Conservation (phyloP, 2,888 invertebrate species). For the Ashinkailepas kermadecensis region DNA sequence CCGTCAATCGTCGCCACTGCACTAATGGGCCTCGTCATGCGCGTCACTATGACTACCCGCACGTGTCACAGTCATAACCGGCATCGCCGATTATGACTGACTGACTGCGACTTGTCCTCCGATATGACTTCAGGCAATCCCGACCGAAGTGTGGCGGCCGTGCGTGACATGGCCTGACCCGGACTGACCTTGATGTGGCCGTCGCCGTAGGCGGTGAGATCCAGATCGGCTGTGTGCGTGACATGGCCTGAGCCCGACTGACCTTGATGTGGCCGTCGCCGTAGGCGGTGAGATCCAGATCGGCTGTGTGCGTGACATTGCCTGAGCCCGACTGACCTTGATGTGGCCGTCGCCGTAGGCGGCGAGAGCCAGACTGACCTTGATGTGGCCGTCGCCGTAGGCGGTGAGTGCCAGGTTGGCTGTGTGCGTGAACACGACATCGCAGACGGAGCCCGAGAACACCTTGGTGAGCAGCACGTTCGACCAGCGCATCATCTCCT, state of each 20-base stretch:
- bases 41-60: too few species aligned
- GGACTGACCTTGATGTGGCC: conserved; percentile 54
- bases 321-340: conserved; percentile 50
- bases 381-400: conserved; percentile 46
- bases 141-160: background rate
- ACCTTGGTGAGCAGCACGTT: conserved; percentile 49
- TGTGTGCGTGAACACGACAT: conserved; percentile 51
- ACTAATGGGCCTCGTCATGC: too few species aligned
- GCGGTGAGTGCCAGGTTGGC: conserved; percentile 47
- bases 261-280: conserved; percentile 48
- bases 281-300: conserved; percentile 47
- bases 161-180: conserved; percentile 40
- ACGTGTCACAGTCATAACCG: too few species aligned
- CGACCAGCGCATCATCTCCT: conserved; percentile 33
- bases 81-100: too few species aligned
- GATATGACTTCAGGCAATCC: too few species aligned
- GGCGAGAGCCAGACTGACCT: conserved; percentile 51
- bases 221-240: conserved; percentile 43
- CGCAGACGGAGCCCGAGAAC: conserved; percentile 50
- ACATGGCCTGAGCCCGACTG: conserved; percentile 52
- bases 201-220: conserved; percentile 46
- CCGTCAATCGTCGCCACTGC: too few species aligned
- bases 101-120: too few species aligned
- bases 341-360: conserved; percentile 48
- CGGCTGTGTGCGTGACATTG: conserved; percentile 45